phyloP scores from a whole-genome alignment of 1,140 invertebrate species.

The Drosophila erecta region DNA sequence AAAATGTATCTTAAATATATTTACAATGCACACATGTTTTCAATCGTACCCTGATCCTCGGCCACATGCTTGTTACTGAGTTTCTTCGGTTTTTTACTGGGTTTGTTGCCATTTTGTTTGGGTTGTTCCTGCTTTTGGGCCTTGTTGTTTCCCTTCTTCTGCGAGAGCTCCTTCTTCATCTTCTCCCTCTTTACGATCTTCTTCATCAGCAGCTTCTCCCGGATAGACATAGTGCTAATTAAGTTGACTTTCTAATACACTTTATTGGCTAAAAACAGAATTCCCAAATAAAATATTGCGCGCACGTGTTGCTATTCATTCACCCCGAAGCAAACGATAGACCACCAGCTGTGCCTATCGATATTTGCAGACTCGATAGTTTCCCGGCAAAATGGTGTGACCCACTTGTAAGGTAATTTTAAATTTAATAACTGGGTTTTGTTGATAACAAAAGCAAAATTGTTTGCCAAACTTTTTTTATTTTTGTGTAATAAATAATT shows the following conservation, averaged over 20 bases:
- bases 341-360: conserved; percentile 11
- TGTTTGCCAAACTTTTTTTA: too few relatives aligned
- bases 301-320: conserved; percentile 64
- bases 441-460: background rate
- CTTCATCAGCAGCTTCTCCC: conserved; percentile 91
- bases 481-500: too few relatives aligned
- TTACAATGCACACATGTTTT: too few relatives aligned
- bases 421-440: background rate
- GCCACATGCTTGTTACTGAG: conserved; percentile 18
- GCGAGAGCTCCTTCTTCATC: conserved; percentile 87
- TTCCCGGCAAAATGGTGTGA: background rate
- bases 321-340: conserved; percentile 8
- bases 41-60: conserved; percentile 41
- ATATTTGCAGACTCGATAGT: background rate
- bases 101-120: conserved; percentile 41
- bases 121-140: conserved; percentile 4
- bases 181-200: conserved; percentile 92
- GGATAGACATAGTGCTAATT: conserved; percentile 87
- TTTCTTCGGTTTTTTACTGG: conserved; percentile 33
- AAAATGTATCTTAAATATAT: background rate
- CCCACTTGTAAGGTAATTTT: background rate
- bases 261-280: conserved; percentile 36
- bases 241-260: conserved; percentile 14
- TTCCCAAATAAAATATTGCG: conserved; percentile 28
- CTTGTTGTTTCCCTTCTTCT: conserved; percentile 85